These are phyloP conservation scores for Aphelenchoides fujianensis DNA, from an alignment of 1,140 invertebrate genomes.

Conservation along the genomic window DNA sequence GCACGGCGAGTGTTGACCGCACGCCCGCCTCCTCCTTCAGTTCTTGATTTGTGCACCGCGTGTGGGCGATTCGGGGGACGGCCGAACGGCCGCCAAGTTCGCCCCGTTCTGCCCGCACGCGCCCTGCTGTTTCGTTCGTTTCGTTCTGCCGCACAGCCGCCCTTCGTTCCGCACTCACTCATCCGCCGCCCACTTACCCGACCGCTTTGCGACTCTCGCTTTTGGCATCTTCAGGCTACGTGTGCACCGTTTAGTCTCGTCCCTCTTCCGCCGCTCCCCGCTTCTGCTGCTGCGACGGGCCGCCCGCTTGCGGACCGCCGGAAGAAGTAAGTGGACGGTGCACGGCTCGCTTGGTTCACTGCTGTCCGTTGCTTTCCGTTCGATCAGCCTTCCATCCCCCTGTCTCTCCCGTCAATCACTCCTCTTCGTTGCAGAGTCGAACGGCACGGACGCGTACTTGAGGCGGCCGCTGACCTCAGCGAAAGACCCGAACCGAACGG, in stretches of 20 bases:
- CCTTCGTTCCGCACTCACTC: neutral
- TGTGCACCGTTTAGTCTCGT: constrained; percentile 14
- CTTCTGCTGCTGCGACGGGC: neutral
- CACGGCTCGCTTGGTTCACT: neutral
- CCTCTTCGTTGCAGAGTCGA: constrained; percentile 8
- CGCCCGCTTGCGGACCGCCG: neutral
- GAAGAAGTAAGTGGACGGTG: neutral
- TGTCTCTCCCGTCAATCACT: too few species aligned
- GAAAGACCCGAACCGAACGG: neutral
- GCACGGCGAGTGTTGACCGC: neutral
- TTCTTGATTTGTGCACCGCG: neutral
- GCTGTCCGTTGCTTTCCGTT: too few species aligned
- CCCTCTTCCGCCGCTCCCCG: neutral
- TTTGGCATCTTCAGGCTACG: constrained; percentile 1
- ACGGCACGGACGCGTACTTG: neutral
- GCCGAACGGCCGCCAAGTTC: too few species aligned
- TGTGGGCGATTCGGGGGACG: neutral
- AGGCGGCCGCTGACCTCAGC: neutral
- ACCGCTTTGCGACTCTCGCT: neutral
- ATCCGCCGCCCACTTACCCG: neutral
- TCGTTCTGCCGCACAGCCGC: neutral
- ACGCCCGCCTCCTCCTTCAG: neutral
- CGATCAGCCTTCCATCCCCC: too few species aligned
- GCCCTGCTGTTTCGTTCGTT: neutral
- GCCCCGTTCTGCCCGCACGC: neutral